Conservation (phyloP, 2,113 vertebrate genomes). For the Malurus cyaneus region DNA sequence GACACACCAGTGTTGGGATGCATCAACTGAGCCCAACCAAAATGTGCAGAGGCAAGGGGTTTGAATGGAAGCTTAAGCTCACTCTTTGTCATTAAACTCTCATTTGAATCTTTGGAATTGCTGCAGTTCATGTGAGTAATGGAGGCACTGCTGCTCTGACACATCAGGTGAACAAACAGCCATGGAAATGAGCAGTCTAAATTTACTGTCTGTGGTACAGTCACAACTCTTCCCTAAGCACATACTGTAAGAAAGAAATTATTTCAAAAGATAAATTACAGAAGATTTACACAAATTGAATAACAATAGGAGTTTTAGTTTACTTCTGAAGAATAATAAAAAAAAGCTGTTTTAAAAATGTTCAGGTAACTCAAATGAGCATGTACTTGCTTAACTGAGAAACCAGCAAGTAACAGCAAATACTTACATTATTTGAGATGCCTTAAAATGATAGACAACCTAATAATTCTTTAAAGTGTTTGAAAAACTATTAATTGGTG, state of each 20-base stretch:
- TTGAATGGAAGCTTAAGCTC: background rate
- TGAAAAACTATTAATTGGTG: background rate
- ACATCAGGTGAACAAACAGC: background rate
- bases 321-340: background rate
- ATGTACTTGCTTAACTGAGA: background rate
- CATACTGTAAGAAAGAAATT: background rate
- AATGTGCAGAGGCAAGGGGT: background rate
- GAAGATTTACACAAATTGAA: background rate
- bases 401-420: background rate
- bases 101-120: background rate
- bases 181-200: background rate
- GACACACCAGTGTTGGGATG: background rate
- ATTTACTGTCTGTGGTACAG: background rate
- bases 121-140: background rate
- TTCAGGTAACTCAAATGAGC: background rate
- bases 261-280: background rate
- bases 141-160: constrained; percentile 1
- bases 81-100: background rate
- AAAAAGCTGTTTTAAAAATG: background rate
- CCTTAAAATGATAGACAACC: background rate
- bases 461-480: background rate
- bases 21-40: background rate
- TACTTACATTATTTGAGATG: background rate
- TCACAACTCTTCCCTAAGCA: background rate
- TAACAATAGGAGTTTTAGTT: background rate